Conservation (phyloP, 2,888 invertebrate genomes). For the Polydrusus cervinus region DNA sequence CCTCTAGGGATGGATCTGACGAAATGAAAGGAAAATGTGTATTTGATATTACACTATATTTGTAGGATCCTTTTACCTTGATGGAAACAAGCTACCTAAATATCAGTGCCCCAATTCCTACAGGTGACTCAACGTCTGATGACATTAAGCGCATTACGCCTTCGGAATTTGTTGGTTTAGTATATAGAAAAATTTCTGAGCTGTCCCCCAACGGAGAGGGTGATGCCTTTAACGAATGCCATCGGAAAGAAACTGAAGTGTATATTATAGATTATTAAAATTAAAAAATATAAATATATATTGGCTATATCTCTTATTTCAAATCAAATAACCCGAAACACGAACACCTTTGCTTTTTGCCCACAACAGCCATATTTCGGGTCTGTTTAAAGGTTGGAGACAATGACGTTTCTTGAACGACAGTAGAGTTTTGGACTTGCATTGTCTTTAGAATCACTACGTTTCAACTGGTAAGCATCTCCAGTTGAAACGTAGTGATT, state of each 20-base stretch:
- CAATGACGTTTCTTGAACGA: too few species aligned
- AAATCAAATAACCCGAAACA: too few species aligned
- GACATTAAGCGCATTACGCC: slow-evolving; percentile 11
- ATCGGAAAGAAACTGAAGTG: neutral
- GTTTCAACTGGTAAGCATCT: too few species aligned
- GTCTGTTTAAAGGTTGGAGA: too few species aligned
- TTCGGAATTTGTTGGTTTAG: slow-evolving; percentile 38
- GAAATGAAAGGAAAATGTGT: too few species aligned
- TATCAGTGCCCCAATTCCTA: neutral
- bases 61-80: slow-evolving; percentile 34
- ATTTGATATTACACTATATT: neutral
- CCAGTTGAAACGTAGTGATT: too few species aligned
- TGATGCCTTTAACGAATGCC: neutral
- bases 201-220: neutral
- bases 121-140: neutral
- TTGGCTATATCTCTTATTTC: too few species aligned
- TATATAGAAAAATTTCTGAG: slow-evolving; percentile 25
- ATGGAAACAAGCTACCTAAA: slow-evolving; percentile 16
- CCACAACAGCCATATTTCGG: too few species aligned
- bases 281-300: neutral
- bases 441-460: too few species aligned
- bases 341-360: too few species aligned
- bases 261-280: slow-evolving; percentile 25
- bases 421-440: too few species aligned
- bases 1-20: too few species aligned